Conservation (phyloP, 2,888 invertebrate species). For the Trimorus sp. region DNA sequence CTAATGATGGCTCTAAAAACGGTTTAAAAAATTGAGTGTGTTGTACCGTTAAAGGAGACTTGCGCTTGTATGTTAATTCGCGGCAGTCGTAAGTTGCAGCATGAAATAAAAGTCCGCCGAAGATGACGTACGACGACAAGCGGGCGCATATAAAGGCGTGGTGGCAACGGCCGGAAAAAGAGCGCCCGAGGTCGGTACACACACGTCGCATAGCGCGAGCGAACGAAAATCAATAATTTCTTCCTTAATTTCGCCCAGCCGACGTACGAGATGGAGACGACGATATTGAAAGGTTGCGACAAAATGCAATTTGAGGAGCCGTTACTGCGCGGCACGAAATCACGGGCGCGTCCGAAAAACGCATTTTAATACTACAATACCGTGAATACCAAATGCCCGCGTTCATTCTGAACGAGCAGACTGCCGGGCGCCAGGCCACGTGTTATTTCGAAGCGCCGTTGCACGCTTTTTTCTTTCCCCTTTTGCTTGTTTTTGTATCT, state of each 20-base stretch:
- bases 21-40: no score
- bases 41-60: slow-evolving; percentile 25
- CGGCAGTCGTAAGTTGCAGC: slow-evolving; percentile 33
- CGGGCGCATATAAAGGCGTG: slow-evolving; percentile 60
- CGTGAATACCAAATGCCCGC: slow-evolving; percentile 44
- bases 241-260: no score
- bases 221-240: slow-evolving; percentile 61
- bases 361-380: slow-evolving; percentile 52
- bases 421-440: slow-evolving; percentile 1
- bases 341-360: slow-evolving; percentile 44
- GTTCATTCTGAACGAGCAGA: slow-evolving; percentile 35
- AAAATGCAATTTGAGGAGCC: slow-evolving; percentile 49
- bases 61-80: slow-evolving; percentile 54
- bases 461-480: not conserved
- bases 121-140: slow-evolving; percentile 62
- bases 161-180: slow-evolving; percentile 65
- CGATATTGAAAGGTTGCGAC: no score
- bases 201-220: slow-evolving; percentile 58
- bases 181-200: slow-evolving; percentile 65
- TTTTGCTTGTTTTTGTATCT: not conserved
- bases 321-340: slow-evolving; percentile 46
- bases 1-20: no score
- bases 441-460: not conserved
- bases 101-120: slow-evolving; percentile 54
- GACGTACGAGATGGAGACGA: no score